Percentiles rank a stretch among this genome's conserved stretches.
phyloP scores from a whole-genome alignment of 2,113 vertebrate genomes.

The Dromaius novaehollandiae region DNA sequence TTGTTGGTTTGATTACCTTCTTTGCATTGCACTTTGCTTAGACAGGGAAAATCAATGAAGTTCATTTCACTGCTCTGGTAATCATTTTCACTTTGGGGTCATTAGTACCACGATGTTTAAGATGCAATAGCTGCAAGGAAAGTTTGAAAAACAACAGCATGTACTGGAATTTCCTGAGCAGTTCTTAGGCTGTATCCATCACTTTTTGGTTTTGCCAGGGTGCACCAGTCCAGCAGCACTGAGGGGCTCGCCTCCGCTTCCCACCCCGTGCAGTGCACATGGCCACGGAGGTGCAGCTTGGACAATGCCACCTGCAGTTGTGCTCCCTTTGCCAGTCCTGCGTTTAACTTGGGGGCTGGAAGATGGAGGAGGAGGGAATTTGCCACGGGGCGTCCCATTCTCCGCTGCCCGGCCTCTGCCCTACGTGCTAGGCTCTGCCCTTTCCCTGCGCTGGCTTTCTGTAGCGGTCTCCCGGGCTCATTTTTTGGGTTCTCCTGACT shows the following conservation, averaged over 20 bases:
- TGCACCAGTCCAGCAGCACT: rapidly evolving
- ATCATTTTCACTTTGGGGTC: neutral
- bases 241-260: neutral
- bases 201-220: neutral
- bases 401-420: neutral
- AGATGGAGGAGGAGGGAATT: neutral
- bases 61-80: neutral
- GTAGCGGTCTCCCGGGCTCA: neutral
- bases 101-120: neutral
- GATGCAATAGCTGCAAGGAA: neutral
- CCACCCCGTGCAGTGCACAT: neutral
- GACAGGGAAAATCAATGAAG: slow-evolving; percentile 26
- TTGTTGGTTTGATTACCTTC: slow-evolving; percentile 44
- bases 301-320: neutral
- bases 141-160: neutral
- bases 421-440: neutral
- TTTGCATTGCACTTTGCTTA: slow-evolving; percentile 41
- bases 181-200: rapidly evolving
- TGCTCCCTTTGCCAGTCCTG: neutral
- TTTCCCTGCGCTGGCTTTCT: neutral
- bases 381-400: no score
- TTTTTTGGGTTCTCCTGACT: neutral
- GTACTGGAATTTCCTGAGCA: neutral
- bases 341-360: neutral
- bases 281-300: neutral